Conservation (phyloP, 53 echinoderm and acorn worm genomes). For the Zoroaster sp. region DNA sequence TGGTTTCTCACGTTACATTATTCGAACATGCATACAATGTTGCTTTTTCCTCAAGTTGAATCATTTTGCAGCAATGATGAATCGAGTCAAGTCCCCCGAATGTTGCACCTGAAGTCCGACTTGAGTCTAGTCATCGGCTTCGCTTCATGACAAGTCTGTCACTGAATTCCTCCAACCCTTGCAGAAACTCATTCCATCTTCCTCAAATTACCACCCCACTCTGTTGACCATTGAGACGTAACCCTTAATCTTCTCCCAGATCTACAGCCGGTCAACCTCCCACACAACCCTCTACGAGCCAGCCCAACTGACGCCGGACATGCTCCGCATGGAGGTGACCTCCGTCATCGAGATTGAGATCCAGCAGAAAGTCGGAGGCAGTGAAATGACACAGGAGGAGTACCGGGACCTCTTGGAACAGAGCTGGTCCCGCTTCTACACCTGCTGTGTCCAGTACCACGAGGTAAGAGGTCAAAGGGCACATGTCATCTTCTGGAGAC, state of each 20-base stretch:
- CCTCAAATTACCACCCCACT: neutral
- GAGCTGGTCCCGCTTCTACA: constrained; percentile 85
- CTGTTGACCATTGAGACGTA: neutral
- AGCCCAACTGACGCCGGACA: constrained; percentile 25
- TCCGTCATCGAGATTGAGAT: constrained; percentile 86
- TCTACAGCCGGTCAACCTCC: constrained; percentile 70
- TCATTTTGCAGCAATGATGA: too few relatives aligned
- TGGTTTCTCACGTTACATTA: too few relatives aligned
- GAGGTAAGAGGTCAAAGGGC: constrained; percentile 64
- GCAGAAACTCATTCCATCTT: neutral
- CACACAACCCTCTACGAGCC: constrained; percentile 40
- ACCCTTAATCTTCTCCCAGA: constrained; percentile 18
- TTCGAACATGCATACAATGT: too few relatives aligned
- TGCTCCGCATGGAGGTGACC: constrained; percentile 74
- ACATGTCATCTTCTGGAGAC: too few relatives aligned
- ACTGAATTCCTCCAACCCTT: neutral
- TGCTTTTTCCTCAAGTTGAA: too few relatives aligned
- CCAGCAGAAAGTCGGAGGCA: constrained; percentile 83
- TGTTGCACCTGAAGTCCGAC: too few relatives aligned
- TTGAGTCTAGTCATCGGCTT: too few relatives aligned
- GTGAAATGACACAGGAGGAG: constrained; percentile 86
- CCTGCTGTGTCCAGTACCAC: constrained; percentile 91
- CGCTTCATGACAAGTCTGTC: too few relatives aligned
- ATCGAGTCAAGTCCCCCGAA: too few relatives aligned
- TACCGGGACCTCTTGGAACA: constrained; percentile 84